Percentiles rank a stretch among this genome's conserved stretches.
These are phyloP conservation scores for Drosophila differens DNA, from an alignment of 2,888 invertebrate genomes.

Conservation along the genomic window DNA sequence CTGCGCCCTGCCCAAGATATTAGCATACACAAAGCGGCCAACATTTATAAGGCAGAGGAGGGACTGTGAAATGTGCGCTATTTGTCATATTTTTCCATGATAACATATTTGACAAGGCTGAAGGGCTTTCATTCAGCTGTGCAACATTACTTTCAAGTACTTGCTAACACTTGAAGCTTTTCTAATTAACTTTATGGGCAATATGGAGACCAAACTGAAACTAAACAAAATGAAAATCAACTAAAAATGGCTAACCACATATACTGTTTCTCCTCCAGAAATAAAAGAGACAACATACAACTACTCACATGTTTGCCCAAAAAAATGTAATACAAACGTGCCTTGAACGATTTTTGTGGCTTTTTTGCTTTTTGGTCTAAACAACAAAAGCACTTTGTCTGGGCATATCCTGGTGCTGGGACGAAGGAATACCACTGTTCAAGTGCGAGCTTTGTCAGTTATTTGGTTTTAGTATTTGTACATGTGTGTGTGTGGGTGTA, in stretches of 20 bases:
- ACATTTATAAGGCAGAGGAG: conserved; percentile 46
- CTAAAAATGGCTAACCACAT: conserved; percentile 71
- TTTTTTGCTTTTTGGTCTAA: conserved; percentile 79
- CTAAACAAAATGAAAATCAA: conserved; percentile 51
- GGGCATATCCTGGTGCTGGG: conserved; percentile 38
- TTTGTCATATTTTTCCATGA: conserved; percentile 82
- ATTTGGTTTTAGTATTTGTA: conserved; percentile 23
- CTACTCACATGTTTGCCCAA: conserved; percentile 53
- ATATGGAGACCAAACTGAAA: conserved; percentile 29
- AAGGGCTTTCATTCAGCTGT: neutral
- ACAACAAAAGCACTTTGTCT: conserved; percentile 75
- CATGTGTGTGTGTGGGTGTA: conserved; percentile 6
- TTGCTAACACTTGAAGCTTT: conserved; percentile 35
- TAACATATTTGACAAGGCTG: conserved; percentile 72
- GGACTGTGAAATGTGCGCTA: conserved; percentile 67
- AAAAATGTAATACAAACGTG: conserved; percentile 71
- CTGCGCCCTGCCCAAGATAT: conserved; percentile 54
- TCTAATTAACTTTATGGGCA: conserved; percentile 63
- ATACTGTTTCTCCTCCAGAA: neutral
- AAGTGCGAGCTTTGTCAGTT: conserved; percentile 26
- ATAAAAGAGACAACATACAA: conserved; percentile 15
- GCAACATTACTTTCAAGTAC: conserved; percentile 23
- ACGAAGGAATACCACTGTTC: conserved; percentile 20
- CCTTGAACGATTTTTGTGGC: conserved; percentile 79
- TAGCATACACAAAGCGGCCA: conserved; percentile 81